phyloP scores from a whole-genome alignment of 1,140 invertebrate genomes.

The Cyclina sinensis region DNA sequence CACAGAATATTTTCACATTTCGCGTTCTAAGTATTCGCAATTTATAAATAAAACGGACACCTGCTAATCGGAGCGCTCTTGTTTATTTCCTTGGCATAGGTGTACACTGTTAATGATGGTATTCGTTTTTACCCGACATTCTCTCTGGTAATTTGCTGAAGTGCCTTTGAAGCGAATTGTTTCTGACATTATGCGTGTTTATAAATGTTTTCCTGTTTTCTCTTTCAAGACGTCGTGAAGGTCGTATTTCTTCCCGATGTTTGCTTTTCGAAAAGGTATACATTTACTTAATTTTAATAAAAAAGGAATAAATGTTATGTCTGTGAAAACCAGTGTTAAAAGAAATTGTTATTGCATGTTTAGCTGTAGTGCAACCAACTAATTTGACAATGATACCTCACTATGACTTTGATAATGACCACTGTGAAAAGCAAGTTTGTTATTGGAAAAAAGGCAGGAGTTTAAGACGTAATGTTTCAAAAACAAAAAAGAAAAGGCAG shows the following conservation, averaged over 20 bases:
- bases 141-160: neutral
- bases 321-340: too few species aligned
- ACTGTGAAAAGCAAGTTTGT: too few species aligned
- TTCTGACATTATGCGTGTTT: slow-evolving; percentile 2
- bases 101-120: neutral
- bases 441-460: too few species aligned
- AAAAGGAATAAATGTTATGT: too few species aligned
- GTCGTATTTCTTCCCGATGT: neutral
- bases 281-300: too few species aligned
- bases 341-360: too few species aligned
- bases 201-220: slow-evolving; percentile 4
- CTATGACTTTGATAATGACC: too few species aligned
- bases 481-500: too few species aligned
- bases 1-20: neutral
- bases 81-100: slow-evolving; percentile 39
- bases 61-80: slow-evolving; percentile 6
- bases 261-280: too few species aligned
- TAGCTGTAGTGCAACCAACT: too few species aligned
- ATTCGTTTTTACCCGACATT: neutral
- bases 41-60: slow-evolving; percentile 45
- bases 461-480: too few species aligned
- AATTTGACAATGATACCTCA: too few species aligned
- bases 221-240: neutral
- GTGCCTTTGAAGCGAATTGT: neutral
- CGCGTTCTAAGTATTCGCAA: slow-evolving; percentile 12